phyloP scores from a whole-genome alignment of 2,113 vertebrate genomes.

The Trogon melanurus region DNA sequence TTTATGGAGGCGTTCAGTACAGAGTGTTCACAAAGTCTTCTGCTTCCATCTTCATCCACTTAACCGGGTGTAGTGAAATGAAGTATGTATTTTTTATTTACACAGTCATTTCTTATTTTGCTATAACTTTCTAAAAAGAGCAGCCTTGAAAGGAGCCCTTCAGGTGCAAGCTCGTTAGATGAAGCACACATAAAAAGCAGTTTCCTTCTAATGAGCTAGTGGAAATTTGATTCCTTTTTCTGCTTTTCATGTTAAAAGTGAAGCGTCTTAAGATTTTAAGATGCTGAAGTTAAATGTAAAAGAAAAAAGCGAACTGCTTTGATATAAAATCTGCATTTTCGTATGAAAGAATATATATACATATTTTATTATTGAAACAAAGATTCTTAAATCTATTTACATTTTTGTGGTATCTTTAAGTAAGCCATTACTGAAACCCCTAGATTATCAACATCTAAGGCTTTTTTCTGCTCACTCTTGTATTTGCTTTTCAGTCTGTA shows the following conservation, averaged over 20 bases:
- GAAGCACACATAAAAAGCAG: neutral
- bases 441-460: neutral
- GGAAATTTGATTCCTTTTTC: neutral
- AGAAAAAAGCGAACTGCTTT: neutral
- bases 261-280: neutral
- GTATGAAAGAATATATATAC: neutral
- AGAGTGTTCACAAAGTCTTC: neutral
- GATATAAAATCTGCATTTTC: neutral
- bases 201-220: neutral
- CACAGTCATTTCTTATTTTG: neutral
- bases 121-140: neutral
- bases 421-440: neutral
- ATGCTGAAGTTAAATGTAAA: neutral
- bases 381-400: neutral
- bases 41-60: neutral
- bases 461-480: neutral
- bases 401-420: neutral
- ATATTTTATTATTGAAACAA: neutral
- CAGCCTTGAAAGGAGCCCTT: neutral
- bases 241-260: neutral
- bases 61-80: neutral
- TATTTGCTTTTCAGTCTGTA: neutral
- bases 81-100: neutral
- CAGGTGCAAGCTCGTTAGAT: neutral
- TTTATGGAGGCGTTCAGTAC: neutral